Conservation (phyloP, 2,113 vertebrate genomes). For the Girardinichthys multiradiatus region DNA sequence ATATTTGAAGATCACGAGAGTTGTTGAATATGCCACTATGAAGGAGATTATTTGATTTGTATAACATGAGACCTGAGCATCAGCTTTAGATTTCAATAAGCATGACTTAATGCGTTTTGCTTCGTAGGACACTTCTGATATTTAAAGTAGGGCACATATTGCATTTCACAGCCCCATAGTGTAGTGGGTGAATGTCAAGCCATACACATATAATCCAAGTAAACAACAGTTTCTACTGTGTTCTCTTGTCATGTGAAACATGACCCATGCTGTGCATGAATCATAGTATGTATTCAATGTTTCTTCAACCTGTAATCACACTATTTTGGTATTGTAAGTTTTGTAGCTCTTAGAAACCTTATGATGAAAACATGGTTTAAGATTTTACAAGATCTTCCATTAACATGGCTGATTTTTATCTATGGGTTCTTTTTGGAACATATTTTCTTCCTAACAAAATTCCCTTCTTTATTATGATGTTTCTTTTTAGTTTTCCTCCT, state of each 20-base stretch:
- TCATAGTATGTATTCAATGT: constrained; percentile 4
- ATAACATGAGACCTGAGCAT: too few relatives aligned
- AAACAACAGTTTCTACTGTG: constrained; percentile 38
- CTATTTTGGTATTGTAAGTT: not conserved
- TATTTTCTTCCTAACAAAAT: too few relatives aligned
- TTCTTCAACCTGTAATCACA: not conserved
- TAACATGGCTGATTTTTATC: too few relatives aligned
- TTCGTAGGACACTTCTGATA: not conserved
- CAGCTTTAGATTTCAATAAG: too few relatives aligned
- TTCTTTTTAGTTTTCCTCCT: too few relatives aligned
- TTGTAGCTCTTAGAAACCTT: not conserved
- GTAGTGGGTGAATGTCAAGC: constrained; percentile 14
- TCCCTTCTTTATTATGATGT: too few relatives aligned
- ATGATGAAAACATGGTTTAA: not conserved
- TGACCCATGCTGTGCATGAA: not conserved
- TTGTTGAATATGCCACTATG: too few relatives aligned
- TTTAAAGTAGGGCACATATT: constrained; percentile 1
- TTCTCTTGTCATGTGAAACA: constrained; percentile 18
- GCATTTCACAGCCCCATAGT: constrained; percentile 17
- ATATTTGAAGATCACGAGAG: too few relatives aligned
- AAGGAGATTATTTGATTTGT: too few relatives aligned
- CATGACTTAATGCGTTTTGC: not conserved
- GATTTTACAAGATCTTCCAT: not conserved
- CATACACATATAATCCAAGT: constrained; percentile 20
- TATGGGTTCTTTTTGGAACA: too few relatives aligned